These are phyloP conservation scores for Trigoniulus corallinus DNA, from an alignment of 1,140 invertebrate genomes.

Conservation along the genomic window DNA sequence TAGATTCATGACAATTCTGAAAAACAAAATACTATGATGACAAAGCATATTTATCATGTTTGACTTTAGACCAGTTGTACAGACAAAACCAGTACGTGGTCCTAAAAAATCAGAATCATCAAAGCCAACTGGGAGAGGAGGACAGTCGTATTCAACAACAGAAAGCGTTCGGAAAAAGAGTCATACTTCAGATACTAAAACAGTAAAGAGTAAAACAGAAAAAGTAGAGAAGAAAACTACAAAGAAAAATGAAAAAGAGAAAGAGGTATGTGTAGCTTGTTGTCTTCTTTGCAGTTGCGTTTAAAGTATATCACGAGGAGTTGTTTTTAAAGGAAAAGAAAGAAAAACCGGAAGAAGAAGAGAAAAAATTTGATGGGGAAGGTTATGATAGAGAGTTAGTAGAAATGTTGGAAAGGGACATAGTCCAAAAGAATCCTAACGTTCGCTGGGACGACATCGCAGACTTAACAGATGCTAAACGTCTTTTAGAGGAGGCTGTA, in stretches of 20 bases:
- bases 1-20: background rate
- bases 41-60: conserved; percentile 3
- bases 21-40: too few relatives aligned
- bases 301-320: background rate
- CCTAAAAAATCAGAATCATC: conserved; percentile 4
- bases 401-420: conserved; percentile 89
- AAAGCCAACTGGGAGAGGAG: conserved; percentile 2
- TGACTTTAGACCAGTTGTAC: conserved; percentile 9
- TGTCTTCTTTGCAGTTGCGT: background rate
- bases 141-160: background rate
- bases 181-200: background rate
- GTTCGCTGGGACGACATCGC: conserved; percentile 96
- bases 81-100: conserved; percentile 11
- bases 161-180: background rate
- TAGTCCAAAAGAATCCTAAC: conserved; percentile 94
- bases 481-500: conserved; percentile 89
- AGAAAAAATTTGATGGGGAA: conserved; percentile 71
- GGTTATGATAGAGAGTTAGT: conserved; percentile 84
- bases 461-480: conserved; percentile 85
- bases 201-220: conserved; percentile 8
- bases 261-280: background rate
- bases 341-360: conserved; percentile 27
- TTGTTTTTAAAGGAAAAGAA: conserved; percentile 5
- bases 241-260: background rate
- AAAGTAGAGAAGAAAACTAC: conserved; percentile 6